Conservation (phyloP, 1,140 invertebrate genomes). For the Argopecten irradians region DNA sequence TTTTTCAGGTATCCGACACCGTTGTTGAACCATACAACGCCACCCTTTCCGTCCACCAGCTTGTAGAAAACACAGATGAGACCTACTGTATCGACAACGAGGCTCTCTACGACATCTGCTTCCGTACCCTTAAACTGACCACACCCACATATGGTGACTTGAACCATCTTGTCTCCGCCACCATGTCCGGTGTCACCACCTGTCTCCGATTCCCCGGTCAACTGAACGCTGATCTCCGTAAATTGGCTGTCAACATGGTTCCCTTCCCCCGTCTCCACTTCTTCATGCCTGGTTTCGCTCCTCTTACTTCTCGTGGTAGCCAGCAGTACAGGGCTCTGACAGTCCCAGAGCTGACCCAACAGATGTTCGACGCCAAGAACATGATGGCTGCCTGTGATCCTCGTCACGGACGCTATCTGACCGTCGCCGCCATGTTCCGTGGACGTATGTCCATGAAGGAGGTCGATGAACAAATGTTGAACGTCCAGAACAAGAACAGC, state of each 20-base stretch:
- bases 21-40: constrained; percentile 82
- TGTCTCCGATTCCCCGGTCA: constrained; percentile 89
- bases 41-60: constrained; percentile 85
- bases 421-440: constrained; percentile 93
- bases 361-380: constrained; percentile 87
- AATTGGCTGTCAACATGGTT: constrained; percentile 88
- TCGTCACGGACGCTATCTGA: constrained; percentile 79
- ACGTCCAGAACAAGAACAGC: constrained; percentile 76
- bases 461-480: constrained; percentile 75
- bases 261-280: constrained; percentile 86
- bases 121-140: constrained; percentile 91
- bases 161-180: constrained; percentile 80
- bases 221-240: constrained; percentile 89
- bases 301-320: constrained; percentile 80
- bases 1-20: constrained; percentile 79
- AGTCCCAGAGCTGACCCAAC: constrained; percentile 84
- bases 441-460: constrained; percentile 78
- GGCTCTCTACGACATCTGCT: constrained; percentile 94
- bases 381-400: constrained; percentile 87
- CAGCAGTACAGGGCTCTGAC: constrained; percentile 79
- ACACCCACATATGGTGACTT: constrained; percentile 81
- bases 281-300: constrained; percentile 88
- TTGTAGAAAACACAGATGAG: constrained; percentile 87
- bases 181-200: constrained; percentile 88
- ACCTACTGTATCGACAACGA: constrained; percentile 83